A percentile compares a stretch with the other conserved stretches of the same genome.
Evolutionary conservation across 2,113 vertebrate species (phyloP).

Genomic region (Trichomycterus rosablanca): DNA sequence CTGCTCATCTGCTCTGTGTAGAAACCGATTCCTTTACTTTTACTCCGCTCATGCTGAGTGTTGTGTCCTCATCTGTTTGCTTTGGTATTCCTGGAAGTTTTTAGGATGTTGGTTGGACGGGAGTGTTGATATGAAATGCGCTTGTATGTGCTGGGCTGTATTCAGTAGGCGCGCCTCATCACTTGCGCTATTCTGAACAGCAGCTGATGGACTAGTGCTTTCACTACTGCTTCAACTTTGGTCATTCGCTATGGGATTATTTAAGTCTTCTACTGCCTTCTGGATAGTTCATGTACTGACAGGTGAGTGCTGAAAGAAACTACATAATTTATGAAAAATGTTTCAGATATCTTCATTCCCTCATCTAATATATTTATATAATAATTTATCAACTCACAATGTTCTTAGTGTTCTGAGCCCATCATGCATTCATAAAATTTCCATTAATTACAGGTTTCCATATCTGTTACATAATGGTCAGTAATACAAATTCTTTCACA

Average conservation of each 20-base stretch:
- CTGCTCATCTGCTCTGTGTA: conserved; percentile 11
- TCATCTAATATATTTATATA: too few species aligned
- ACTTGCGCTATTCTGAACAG: conserved; percentile 13
- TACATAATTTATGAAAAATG: too few species aligned
- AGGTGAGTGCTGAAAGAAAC: conserved; percentile 35
- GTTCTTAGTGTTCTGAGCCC: too few species aligned
- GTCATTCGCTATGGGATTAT: conserved; percentile 48
- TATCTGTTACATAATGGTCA: too few species aligned
- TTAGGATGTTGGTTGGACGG: background rate
- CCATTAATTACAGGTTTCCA: too few species aligned
- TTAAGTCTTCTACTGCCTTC: conserved; percentile 42
- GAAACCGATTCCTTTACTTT: background rate
- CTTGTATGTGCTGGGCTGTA: conserved; percentile 9
- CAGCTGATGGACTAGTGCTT: conserved; percentile 46
- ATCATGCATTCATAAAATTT: too few species aligned
- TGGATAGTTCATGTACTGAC: conserved; percentile 35
- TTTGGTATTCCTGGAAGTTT: conserved; percentile 24
- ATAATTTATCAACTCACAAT: too few species aligned
- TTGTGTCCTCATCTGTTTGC: background rate
- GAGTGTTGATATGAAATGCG: conserved; percentile 12
- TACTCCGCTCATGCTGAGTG: conserved; percentile 8
- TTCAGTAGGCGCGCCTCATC: conserved; percentile 22
- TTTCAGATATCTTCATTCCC: too few species aligned
- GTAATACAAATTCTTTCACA: too few species aligned
- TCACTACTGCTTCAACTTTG: conserved; percentile 3